A percentile compares a stretch with the other conserved stretches of the same genome.
Conservation (phyloP, 2,888 invertebrate species). For the Orthosia cruda region DNA sequence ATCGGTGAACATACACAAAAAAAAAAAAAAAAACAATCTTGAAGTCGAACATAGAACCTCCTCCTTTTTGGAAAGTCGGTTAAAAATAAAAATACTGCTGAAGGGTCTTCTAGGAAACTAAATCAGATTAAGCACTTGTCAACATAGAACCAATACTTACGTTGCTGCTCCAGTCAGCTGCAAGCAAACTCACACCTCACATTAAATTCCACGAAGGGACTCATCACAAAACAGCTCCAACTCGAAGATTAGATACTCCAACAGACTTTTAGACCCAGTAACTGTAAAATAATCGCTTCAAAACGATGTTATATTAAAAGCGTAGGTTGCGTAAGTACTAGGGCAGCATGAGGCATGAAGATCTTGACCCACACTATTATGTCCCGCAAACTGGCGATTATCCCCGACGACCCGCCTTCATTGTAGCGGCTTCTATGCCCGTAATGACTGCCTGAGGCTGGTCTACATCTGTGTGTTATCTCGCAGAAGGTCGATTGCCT, state of each 20-base stretch:
- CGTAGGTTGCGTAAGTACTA: conserved; percentile 61
- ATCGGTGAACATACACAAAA: too few relatives aligned
- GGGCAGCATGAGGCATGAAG: conserved; percentile 62
- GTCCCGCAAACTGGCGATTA: conserved; percentile 68
- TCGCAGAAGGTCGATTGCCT: conserved; percentile 82
- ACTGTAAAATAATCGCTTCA: conserved; percentile 57
- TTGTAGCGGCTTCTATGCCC: conserved; percentile 64
- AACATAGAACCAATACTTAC: neutral
- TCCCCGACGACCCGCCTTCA: conserved; percentile 63
- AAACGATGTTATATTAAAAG: conserved; percentile 56
- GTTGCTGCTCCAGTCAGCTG: neutral
- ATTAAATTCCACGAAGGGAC: conserved; percentile 13
- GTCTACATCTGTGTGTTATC: conserved; percentile 74
- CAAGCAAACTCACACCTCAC: conserved; percentile 43
- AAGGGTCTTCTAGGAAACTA: neutral
- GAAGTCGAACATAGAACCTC: too few relatives aligned
- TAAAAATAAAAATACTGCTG: too few relatives aligned
- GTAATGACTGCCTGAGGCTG: conserved; percentile 67
- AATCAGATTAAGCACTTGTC: neutral
- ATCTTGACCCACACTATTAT: conserved; percentile 71
- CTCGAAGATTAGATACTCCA: conserved; percentile 40
- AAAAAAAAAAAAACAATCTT: too few relatives aligned
- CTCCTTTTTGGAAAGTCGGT: too few relatives aligned
- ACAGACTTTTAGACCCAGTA: conserved; percentile 37
- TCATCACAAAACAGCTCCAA: conserved; percentile 18